phyloP scores from a whole-genome alignment of 2,113 vertebrate genomes.

The Scortum barcoo region DNA sequence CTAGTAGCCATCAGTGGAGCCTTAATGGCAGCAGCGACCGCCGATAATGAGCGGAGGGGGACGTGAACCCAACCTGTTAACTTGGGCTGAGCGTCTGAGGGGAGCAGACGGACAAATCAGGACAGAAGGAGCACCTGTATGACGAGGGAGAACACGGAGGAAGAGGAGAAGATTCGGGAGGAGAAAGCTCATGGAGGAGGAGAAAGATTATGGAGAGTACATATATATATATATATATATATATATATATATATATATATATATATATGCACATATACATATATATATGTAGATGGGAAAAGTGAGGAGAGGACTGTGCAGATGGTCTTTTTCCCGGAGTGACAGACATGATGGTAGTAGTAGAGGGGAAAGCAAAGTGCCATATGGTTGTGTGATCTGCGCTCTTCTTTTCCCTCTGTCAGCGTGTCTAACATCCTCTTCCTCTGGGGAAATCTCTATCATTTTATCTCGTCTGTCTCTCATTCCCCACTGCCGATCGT shows the following conservation, averaged over 20 bases:
- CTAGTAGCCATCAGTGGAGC: constrained; percentile 36
- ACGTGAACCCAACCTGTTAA: constrained; percentile 58
- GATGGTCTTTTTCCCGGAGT: constrained; percentile 64
- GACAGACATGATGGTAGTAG: constrained; percentile 61
- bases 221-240: too few species aligned
- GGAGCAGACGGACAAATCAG: constrained; percentile 36
- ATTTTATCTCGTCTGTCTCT: constrained; percentile 53
- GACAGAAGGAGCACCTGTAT: constrained; percentile 29
- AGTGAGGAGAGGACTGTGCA: constrained; percentile 32
- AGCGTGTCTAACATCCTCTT: constrained; percentile 48
- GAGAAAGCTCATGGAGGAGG: constrained; percentile 31
- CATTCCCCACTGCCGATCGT: constrained; percentile 19
- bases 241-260: too few species aligned
- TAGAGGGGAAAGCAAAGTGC: constrained; percentile 60
- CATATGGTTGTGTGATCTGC: constrained; percentile 73
- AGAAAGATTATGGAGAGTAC: neutral
- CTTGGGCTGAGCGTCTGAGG: constrained; percentile 23
- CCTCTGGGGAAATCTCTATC: constrained; percentile 65
- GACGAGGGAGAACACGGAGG: constrained; percentile 30
- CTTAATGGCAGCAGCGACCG: constrained; percentile 47
- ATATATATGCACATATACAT: too few species aligned
- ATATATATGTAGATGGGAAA: constrained; percentile 35
- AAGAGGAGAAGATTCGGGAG: constrained; percentile 5
- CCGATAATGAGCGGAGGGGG: constrained; percentile 49
- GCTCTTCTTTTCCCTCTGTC: constrained; percentile 54